These are phyloP conservation scores for Coreoperca whiteheadi DNA, from an alignment of 2,113 vertebrate species.

Conservation along the genomic window DNA sequence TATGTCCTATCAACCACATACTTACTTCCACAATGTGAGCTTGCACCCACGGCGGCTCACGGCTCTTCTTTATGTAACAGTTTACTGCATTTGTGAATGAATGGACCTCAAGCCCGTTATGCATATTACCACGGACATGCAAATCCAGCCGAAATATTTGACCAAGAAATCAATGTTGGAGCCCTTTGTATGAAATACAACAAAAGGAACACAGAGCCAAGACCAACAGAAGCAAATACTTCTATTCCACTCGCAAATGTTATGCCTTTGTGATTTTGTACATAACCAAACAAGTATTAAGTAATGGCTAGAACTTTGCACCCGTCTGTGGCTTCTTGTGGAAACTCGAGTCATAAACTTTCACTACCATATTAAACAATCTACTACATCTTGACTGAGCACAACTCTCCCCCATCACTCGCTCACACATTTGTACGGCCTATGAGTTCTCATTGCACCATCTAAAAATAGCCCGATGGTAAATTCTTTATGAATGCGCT, in stretches of 20 bases:
- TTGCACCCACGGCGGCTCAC: constrained; percentile 25
- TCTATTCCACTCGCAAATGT: not conserved
- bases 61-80: constrained; percentile 25
- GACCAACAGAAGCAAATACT: not conserved
- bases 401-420: constrained; percentile 40
- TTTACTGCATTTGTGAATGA: constrained; percentile 68
- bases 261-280: constrained; percentile 16
- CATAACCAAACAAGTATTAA: constrained; percentile 22
- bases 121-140: constrained; percentile 33
- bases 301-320: constrained; percentile 21
- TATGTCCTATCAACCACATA: constrained; percentile 28
- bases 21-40: constrained; percentile 30
- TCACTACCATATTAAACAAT: too few relatives aligned
- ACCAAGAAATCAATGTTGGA: constrained; percentile 43
- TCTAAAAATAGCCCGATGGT: constrained; percentile 77
- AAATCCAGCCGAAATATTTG: constrained; percentile 29
- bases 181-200: constrained; percentile 28
- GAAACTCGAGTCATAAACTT: too few relatives aligned
- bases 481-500: constrained; percentile 81
- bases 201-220: constrained; percentile 11
- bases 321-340: too few relatives aligned
- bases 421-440: constrained; percentile 35
- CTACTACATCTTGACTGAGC: constrained; percentile 42
- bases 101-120: constrained; percentile 38
- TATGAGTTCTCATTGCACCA: constrained; percentile 63